Conservation (phyloP, 2,797 vertebrate genomes). For the Bradypodion pumilum region DNA sequence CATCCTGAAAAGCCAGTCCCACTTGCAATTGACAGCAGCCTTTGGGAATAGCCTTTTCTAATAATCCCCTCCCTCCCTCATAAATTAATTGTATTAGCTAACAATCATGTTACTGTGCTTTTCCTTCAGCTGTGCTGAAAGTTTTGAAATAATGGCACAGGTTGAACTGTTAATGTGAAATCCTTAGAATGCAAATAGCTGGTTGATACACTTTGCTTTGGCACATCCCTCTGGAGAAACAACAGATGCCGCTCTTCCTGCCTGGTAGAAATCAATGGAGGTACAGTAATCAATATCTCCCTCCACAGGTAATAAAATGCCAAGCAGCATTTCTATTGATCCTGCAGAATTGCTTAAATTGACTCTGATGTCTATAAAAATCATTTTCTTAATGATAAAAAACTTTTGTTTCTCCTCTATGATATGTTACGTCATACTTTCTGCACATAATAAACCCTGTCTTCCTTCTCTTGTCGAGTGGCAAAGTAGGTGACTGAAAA, state of each 20-base stretch:
- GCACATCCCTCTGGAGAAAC: slow-evolving; percentile 68
- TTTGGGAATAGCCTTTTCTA: slow-evolving; percentile 46
- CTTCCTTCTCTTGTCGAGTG: slow-evolving; percentile 42
- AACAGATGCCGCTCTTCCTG: slow-evolving; percentile 68
- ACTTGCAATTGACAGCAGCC: background rate
- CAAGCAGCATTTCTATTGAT: slow-evolving; percentile 83
- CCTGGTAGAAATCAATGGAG: slow-evolving; percentile 74
- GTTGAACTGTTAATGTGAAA: slow-evolving; percentile 65
- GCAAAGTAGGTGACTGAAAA: slow-evolving; percentile 64
- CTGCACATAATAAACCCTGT: slow-evolving; percentile 44
- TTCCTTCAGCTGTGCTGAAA: slow-evolving; percentile 55
- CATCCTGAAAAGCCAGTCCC: no score
- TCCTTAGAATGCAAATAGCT: slow-evolving; percentile 68
- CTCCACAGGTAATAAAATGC: slow-evolving; percentile 82
- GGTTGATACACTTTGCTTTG: slow-evolving; percentile 70
- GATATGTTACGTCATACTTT: slow-evolving; percentile 72
- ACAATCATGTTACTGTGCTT: slow-evolving; percentile 48
- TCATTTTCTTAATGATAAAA: slow-evolving; percentile 80
- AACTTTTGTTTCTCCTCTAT: slow-evolving; percentile 67
- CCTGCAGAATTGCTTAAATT: slow-evolving; percentile 78
- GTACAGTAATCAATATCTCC: slow-evolving; percentile 78
- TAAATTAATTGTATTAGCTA: slow-evolving; percentile 44
- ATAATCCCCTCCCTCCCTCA: slow-evolving; percentile 32
- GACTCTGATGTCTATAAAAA: slow-evolving; percentile 82
- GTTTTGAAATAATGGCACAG: slow-evolving; percentile 58